Percentiles rank a stretch among this genome's conserved stretches.
phyloP scores from a whole-genome alignment of 2,113 vertebrate species.

The Oreochromis spilurus region DNA sequence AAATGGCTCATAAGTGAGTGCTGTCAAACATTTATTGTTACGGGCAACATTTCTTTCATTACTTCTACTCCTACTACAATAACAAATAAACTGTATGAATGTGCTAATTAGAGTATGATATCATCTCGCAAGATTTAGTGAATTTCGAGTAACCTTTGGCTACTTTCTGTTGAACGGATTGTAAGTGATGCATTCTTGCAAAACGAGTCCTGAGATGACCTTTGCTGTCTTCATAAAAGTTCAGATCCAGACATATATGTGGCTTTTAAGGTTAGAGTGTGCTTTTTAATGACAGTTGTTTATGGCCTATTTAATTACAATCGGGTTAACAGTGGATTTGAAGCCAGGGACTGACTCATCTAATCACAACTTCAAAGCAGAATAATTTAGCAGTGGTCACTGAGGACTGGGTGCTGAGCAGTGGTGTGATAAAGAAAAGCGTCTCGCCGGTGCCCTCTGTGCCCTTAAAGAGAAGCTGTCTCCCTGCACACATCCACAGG shows the following conservation, averaged over 20 bases:
- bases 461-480: neutral
- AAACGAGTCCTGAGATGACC: fast-evolving
- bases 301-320: neutral
- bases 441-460: neutral
- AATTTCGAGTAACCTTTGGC: neutral
- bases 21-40: neutral
- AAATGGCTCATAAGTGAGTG: neutral
- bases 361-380: neutral
- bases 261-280: neutral
- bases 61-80: neutral
- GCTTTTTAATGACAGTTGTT: neutral
- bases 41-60: neutral
- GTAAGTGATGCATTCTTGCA: neutral
- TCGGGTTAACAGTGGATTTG: neutral
- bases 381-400: neutral
- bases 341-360: neutral
- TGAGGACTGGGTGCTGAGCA: neutral
- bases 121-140: neutral
- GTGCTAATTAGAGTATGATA: neutral
- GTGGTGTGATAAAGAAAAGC: neutral
- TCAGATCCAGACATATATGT: neutral
- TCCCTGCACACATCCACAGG: neutral
- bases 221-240: neutral
- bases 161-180: neutral
- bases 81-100: neutral